Evolutionary conservation across 2,888 invertebrate genomes (phyloP).

Genomic region (Himalopsyche kuldschensis): DNA sequence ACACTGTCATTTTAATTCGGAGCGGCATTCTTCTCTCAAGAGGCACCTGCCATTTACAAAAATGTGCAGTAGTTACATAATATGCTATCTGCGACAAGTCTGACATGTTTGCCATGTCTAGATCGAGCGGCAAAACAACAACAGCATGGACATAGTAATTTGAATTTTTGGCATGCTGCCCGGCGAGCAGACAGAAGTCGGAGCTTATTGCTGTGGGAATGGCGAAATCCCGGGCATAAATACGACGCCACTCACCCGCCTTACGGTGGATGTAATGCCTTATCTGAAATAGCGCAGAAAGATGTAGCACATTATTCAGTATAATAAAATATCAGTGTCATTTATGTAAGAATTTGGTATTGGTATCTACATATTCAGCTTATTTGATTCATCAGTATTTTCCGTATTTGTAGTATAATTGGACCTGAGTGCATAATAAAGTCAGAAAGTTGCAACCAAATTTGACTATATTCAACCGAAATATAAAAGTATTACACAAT

Average conservation of each 20-base stretch:
- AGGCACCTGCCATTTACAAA: background rate
- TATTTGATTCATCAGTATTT: too few relatives aligned
- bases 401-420: too few relatives aligned
- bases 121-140: background rate
- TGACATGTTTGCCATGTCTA: background rate
- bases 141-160: background rate
- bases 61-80: background rate
- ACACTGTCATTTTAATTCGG: background rate
- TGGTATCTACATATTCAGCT: too few relatives aligned
- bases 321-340: too few relatives aligned
- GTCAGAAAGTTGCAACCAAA: too few relatives aligned
- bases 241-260: background rate
- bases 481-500: too few relatives aligned
- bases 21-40: background rate
- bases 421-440: too few relatives aligned
- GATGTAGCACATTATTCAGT: too few relatives aligned
- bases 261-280: background rate
- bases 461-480: too few relatives aligned
- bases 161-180: constrained; percentile 9
- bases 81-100: too few relatives aligned
- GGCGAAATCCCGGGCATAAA: background rate
- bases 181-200: background rate
- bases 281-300: background rate
- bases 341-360: too few relatives aligned
- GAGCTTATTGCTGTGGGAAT: background rate